phyloP scores from a whole-genome alignment of 2,888 invertebrate species.

The Silvanus unidentatus region DNA sequence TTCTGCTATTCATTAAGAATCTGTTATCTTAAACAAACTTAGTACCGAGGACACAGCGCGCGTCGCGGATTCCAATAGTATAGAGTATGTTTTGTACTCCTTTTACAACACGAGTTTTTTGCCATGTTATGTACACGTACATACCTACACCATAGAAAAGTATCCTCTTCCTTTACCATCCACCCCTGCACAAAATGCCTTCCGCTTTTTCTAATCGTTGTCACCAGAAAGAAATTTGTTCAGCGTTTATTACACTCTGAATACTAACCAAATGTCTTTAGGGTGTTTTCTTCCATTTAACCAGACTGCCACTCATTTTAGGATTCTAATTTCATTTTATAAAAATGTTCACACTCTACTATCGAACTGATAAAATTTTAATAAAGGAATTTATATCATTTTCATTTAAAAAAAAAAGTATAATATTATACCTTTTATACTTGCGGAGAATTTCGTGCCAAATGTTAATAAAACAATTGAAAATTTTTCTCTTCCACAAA shows the following conservation, averaged over 20 bases:
- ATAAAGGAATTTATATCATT: too few relatives aligned
- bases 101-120: not conserved
- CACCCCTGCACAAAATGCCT: slow-evolving; percentile 8
- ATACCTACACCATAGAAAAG: too few relatives aligned
- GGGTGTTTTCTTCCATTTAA: not conserved
- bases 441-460: too few relatives aligned
- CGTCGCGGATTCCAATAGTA: slow-evolving; percentile 2
- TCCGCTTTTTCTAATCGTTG: slow-evolving; percentile 20
- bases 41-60: slow-evolving; percentile 13
- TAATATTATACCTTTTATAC: too few relatives aligned
- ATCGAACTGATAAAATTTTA: too few relatives aligned
- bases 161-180: too few relatives aligned
- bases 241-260: slow-evolving; percentile 18
- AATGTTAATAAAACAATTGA: too few relatives aligned
- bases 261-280: slow-evolving; percentile 5
- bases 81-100: not conserved
- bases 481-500: too few relatives aligned
- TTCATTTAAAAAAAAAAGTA: too few relatives aligned
- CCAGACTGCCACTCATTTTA: not conserved
- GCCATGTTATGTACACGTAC: too few relatives aligned
- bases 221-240: slow-evolving; percentile 23
- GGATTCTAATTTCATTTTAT: not conserved
- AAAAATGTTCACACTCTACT: not conserved
- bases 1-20: slow-evolving; percentile 35
- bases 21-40: slow-evolving; percentile 32